Evolutionary conservation across 2,113 vertebrate species (phyloP).

Genomic region (Phalacrocorax aristotelis): DNA sequence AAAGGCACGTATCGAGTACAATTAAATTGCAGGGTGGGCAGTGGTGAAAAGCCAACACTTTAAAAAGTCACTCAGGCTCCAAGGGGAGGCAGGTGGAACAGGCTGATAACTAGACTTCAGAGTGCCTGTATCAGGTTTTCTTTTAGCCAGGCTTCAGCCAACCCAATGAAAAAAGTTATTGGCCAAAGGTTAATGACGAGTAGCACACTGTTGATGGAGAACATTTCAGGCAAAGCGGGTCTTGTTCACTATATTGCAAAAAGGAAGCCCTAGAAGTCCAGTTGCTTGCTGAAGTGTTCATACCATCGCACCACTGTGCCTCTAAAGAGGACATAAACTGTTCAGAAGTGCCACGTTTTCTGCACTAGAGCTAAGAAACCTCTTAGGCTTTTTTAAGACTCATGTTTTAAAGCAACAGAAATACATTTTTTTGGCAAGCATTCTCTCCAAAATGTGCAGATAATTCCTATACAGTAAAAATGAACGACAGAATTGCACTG

Average conservation of each 20-base stretch:
- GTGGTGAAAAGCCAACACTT: background rate
- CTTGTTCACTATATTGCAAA: background rate
- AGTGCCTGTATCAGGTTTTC: background rate
- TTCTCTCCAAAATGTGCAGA: constrained; percentile 9
- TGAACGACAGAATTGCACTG: background rate
- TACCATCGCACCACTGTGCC: accelerated
- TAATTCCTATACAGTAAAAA: constrained; percentile 47
- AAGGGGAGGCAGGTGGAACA: background rate
- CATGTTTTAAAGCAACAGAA: background rate
- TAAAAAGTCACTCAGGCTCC: background rate
- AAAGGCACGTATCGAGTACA: accelerated
- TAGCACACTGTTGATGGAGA: background rate
- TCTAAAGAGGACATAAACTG: background rate
- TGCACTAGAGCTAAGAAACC: background rate
- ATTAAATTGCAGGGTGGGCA: background rate
- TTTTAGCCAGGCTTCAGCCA: background rate
- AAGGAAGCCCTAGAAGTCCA: background rate
- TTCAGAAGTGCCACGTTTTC: constrained; percentile 36
- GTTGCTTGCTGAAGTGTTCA: background rate
- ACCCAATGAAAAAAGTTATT: background rate
- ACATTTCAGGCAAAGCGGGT: background rate
- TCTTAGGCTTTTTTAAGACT: background rate
- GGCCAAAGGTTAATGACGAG: background rate
- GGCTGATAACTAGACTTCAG: background rate
- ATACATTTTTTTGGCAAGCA: background rate